Evolutionary conservation across 2,888 invertebrate species (phyloP), one percentile per base, ranked within the genome.

Genomic region (Athalia circularis): DNA sequence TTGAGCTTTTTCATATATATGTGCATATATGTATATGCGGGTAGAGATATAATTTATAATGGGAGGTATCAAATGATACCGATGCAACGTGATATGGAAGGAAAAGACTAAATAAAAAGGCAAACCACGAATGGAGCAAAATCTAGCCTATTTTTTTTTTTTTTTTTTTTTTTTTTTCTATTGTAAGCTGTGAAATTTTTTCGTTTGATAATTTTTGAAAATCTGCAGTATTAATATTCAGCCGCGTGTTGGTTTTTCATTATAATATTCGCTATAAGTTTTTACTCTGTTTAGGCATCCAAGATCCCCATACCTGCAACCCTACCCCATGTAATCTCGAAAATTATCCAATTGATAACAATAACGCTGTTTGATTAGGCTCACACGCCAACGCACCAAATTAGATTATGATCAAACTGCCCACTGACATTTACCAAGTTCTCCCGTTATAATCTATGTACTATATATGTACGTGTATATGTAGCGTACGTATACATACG

Each of bases 271-370:
- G 2, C 29, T 2, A 29, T 29, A 29, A 29, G 29, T 29, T 29
- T 29, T 0, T 1, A 29, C 29, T 29, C 29, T 29, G 29, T 29
- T 29, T 29, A 29, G 29, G 29, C 29, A 29, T 29, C 72, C 61
- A 72, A 59, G 61, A 72, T 72, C 72, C 72, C 59, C 59, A 8
- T 29, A 15, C 9, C 62, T 29, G 13, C 8, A 9, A 9, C 59
- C 72, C 72, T 45, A 9, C 59, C 72, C 72, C 59, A 9, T 67
- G 29, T 50, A 64, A 61, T 64, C 50, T 62, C 62, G 64, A 75
- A 75, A 75, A 75, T 75, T 75, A 75, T 75, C 75, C 48, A 75
- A 75, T 75, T 75, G 62, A 64, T 75, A 75, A 75, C 75, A 75
- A 75, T 75, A 75, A 75, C 75, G 15, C 11, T 62, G 75, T 75